Conservation (phyloP, 2,888 invertebrate species). For the Ophioninae sp. region DNA sequence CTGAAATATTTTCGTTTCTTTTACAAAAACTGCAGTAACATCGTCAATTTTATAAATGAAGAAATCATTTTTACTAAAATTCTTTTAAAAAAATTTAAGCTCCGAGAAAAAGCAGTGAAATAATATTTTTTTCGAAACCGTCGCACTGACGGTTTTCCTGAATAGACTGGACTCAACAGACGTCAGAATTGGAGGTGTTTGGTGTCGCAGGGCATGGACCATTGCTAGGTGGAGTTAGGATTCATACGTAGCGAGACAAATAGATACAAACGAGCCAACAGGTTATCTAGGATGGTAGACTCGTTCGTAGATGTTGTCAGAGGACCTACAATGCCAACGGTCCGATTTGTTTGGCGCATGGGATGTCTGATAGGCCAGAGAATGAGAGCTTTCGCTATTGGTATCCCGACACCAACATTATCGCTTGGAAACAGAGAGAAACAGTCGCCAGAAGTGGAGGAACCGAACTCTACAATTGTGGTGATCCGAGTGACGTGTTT, state of each 20-base stretch:
- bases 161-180: constrained; percentile 16
- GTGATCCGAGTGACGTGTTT: constrained; percentile 65
- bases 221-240: constrained; percentile 48
- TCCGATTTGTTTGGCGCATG: constrained; percentile 42
- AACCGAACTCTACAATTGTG: constrained; percentile 35
- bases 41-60: no score
- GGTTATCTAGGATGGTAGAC: constrained; percentile 62
- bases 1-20: no score
- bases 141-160: no score
- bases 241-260: constrained; percentile 65
- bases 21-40: no score
- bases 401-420: constrained; percentile 33
- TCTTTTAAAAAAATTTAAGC: no score
- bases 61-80: no score
- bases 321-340: constrained; percentile 20
- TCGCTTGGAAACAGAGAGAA: constrained; percentile 33
- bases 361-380: constrained; percentile 24
- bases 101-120: no score
- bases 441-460: constrained; percentile 52
- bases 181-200: constrained; percentile 27
- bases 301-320: constrained; percentile 46
- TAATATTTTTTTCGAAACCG: no score
- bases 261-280: constrained; percentile 69
- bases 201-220: constrained; percentile 29
- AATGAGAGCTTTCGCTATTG: constrained; percentile 48